Evolutionary conservation across 2,113 vertebrate species (phyloP).

Genomic region (Brachyhypopomus gauderio): DNA sequence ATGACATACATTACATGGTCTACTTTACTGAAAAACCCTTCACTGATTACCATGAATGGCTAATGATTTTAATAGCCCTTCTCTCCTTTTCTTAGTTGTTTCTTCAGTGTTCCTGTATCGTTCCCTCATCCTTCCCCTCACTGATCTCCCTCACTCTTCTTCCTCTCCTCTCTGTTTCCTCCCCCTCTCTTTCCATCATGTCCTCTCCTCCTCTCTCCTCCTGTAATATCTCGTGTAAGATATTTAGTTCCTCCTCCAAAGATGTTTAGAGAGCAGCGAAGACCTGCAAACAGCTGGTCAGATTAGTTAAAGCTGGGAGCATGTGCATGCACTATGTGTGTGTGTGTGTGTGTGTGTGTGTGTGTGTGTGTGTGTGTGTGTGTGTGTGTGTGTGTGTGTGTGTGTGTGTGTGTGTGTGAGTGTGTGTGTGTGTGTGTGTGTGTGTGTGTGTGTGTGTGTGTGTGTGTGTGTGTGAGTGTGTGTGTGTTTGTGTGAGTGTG

Average conservation of each 20-base stretch:
- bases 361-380: constrained; percentile 3
- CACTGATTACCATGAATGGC: not conserved
- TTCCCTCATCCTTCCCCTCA: not conserved
- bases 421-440: too few species aligned
- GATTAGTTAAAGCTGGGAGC: not conserved
- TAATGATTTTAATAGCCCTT: not conserved
- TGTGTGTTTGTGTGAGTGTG: too few species aligned
- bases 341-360: not conserved
- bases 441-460: too few species aligned
- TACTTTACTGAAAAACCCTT: not conserved
- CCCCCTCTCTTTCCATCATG: not conserved
- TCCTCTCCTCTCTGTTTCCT: not conserved
- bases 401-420: too few species aligned
- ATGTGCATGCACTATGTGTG: not conserved
- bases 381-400: constrained; percentile 4
- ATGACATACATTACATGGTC: too few species aligned
- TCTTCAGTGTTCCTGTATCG: not conserved
- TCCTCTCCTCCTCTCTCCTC: not conserved
- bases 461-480: too few species aligned
- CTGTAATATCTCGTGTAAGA: not conserved
- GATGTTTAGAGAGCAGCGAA: constrained; percentile 22
- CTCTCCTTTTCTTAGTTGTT: not conserved
- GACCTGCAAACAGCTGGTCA: constrained; percentile 18
- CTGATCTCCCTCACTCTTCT: not conserved
- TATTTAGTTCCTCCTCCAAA: not conserved